Base-by-base conservation (phyloP, 2,888 invertebrate genomes). In the Perizoma affinitatum region DNA sequence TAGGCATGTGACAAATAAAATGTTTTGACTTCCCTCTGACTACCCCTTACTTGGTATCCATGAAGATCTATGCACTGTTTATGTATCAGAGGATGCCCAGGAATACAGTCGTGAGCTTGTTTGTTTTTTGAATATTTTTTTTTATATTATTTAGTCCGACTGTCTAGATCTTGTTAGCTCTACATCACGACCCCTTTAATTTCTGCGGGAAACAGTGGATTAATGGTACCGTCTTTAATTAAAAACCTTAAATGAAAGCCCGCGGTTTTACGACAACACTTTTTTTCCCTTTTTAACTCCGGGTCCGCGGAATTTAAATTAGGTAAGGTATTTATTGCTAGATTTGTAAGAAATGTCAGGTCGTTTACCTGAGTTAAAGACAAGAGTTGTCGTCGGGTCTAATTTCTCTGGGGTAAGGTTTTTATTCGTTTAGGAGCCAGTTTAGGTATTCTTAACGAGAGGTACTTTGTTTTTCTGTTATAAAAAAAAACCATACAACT, bases 161-260 rank as follows among this genome's bases (percentile, higher is more conserved):
- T 51, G 68, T 64, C 68, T 62, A 54, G n/a, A 48, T 44, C 40
- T 57, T 33, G 46, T 36, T 48, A 60, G 22, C 43, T 74, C 76
- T 67, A 52, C 64, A 53, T 58, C 66, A 7, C 67, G 72, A 73
- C 74, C 76, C 81, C 76, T 83, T 82, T 84, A 83, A 84, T 86
- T 82, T 84, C 73, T 72, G 71, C 72, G 73, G 68, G 77, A 78
- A 86, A 82, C 86, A 81, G 72, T 78, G 81, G 83, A 86, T 87
- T 86, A 87, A 87, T 83, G 81, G 76, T 68, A 73, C 76, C 76
- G 78, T 79, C 78, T 85, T 87, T 87, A 88, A 88, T 88, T 87
- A 88, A 87, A 85, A 87, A 79, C 80, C 81, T 77, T 80, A 80
- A 84, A 84, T 79, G 78, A 77, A 82, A 77, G 80, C 79, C 54